phyloP scores from a whole-genome alignment of 2,113 vertebrate species.

The Ifrita kowaldi region DNA sequence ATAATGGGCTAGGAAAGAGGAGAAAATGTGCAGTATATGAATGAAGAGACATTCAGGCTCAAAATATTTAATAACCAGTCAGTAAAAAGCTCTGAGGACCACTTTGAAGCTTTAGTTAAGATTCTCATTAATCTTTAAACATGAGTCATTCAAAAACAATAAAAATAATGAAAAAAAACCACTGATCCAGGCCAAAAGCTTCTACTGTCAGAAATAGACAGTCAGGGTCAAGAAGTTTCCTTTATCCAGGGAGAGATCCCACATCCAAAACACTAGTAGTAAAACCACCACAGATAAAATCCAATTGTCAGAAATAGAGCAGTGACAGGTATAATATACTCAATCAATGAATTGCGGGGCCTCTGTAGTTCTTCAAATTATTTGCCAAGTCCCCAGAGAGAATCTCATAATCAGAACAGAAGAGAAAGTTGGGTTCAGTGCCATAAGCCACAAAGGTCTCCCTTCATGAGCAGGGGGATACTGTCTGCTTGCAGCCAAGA shows the following conservation, averaged over 20 bases:
- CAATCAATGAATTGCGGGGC: background rate
- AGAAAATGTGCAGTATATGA: background rate
- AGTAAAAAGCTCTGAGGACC: background rate
- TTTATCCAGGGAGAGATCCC: background rate
- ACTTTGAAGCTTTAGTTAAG: background rate
- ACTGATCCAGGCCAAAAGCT: background rate
- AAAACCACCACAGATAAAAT: background rate
- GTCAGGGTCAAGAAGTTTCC: background rate
- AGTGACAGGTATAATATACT: background rate
- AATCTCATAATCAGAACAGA: background rate
- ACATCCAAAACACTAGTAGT: background rate
- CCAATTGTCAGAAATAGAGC: background rate
- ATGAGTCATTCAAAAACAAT: background rate
- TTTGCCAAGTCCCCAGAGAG: background rate
- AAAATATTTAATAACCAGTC: background rate
- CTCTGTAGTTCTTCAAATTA: background rate
- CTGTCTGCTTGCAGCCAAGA: background rate
- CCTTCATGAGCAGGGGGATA: background rate
- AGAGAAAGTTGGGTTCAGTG: background rate
- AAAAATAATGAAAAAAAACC: background rate
- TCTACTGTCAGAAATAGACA: background rate
- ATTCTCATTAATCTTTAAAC: background rate
- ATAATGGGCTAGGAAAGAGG: background rate
- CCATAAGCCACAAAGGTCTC: background rate
- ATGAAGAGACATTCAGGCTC: background rate